Percentiles rank a stretch among this genome's conserved stretches.
phyloP scores from a whole-genome alignment of 2,888 invertebrate genomes.

The Macropis europaea region DNA sequence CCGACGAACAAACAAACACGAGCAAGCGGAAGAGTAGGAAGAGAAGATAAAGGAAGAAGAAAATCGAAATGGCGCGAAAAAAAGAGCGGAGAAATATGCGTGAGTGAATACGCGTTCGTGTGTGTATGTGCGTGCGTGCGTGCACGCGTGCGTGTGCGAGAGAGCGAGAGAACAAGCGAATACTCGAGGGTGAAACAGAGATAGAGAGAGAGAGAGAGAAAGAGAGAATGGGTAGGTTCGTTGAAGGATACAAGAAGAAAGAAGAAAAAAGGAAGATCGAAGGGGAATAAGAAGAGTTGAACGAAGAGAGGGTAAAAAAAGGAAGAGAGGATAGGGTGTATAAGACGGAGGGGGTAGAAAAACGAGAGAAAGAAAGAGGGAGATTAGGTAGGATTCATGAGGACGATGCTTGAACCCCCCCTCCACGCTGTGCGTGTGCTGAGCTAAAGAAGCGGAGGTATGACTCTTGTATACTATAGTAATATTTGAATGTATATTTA shows the following conservation, averaged over 20 bases:
- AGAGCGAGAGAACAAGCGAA: too few species aligned
- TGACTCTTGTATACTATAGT: slow-evolving; percentile 79
- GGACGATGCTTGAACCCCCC: slow-evolving; percentile 49
- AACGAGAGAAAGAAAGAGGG: slow-evolving; percentile 35
- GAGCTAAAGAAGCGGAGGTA: slow-evolving; percentile 60
- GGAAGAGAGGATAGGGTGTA: not conserved
- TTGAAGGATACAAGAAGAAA: not conserved
- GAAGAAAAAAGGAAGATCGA: not conserved
- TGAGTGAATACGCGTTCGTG: slow-evolving; percentile 18
- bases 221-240: slow-evolving; percentile 16
- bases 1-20: slow-evolving; percentile 27
- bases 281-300: slow-evolving; percentile 19
- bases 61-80: slow-evolving; percentile 33
- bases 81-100: slow-evolving; percentile 31
- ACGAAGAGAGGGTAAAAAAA: slow-evolving; percentile 17
- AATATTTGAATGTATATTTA: slow-evolving; percentile 79
- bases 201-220: slow-evolving; percentile 6
- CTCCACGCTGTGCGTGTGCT: too few species aligned
- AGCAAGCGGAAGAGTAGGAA: not conserved
- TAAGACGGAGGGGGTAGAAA: slow-evolving; percentile 28
- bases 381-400: slow-evolving; percentile 61
- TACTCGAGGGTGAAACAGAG: slow-evolving; percentile 10
- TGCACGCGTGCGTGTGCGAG: slow-evolving; percentile 24
- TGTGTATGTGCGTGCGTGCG: slow-evolving; percentile 5
- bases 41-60: slow-evolving; percentile 13